These are phyloP conservation scores for Silvanus unidentatus DNA, from an alignment of 2,888 invertebrate genomes.

Conservation along the genomic window DNA sequence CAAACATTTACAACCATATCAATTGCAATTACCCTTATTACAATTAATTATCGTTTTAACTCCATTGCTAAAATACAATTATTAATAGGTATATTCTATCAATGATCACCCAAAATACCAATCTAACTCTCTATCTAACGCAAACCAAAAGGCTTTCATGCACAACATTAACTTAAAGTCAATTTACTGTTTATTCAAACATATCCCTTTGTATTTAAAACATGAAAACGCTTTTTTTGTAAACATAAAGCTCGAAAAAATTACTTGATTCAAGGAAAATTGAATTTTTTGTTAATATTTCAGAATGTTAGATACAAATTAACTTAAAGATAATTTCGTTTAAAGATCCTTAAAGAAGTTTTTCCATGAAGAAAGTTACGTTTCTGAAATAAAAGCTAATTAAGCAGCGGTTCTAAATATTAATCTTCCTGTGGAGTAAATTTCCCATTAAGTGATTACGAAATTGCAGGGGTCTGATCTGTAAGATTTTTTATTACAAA, in stretches of 20 bases:
- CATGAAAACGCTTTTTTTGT: no score
- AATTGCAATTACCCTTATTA: constrained; percentile 1
- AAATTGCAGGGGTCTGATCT: constrained; percentile 3
- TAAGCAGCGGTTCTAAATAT: constrained; percentile 5
- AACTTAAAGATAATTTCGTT: constrained; percentile 4
- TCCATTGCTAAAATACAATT: background rate
- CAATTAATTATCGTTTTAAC: constrained; percentile 1
- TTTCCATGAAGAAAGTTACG: constrained; percentile 1
- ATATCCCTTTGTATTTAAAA: no score
- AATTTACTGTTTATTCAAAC: no score
- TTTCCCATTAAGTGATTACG: constrained; percentile 7
- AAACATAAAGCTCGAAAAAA: background rate
- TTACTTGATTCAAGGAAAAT: background rate
- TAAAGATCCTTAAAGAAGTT: constrained; percentile 4
- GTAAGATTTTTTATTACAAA: constrained; percentile 4
- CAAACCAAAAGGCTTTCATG: no score
- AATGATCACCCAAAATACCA: no score
- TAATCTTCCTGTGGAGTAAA: constrained; percentile 6
- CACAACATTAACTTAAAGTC: no score
- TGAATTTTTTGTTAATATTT: constrained; percentile 4
- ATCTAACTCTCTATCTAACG: no score
- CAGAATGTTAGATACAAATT: constrained; percentile 5
- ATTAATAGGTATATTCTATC: no score
- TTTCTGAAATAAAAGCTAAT: constrained; percentile 6
- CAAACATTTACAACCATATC: constrained; percentile 1